These are phyloP conservation scores for Acanthococcus lagerstroemiae DNA, from an alignment of 2,888 invertebrate species.

Conservation along the genomic window DNA sequence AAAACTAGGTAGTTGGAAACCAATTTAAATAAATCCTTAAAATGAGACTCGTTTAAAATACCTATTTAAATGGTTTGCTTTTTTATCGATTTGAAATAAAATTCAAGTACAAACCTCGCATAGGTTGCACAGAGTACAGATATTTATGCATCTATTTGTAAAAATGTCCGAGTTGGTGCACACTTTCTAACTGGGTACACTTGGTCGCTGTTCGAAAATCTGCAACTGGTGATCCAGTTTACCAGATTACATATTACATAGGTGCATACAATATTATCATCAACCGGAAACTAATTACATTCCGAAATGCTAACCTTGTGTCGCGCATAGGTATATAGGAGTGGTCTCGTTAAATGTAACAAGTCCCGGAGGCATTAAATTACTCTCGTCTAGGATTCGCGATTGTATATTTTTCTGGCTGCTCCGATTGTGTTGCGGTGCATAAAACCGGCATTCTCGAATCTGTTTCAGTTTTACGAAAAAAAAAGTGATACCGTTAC, in stretches of 20 bases:
- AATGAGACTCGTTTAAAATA: too few relatives aligned
- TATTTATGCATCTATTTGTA: too few relatives aligned
- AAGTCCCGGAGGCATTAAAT: slow-evolving; percentile 22
- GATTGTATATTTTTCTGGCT: slow-evolving; percentile 7
- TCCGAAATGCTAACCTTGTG: slow-evolving; percentile 28
- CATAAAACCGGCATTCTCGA: not conserved
- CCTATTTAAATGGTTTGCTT: too few relatives aligned
- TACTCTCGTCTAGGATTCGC: slow-evolving; percentile 18
- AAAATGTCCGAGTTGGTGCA: too few relatives aligned
- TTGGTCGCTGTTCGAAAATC: slow-evolving; percentile 2
- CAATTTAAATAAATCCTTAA: too few relatives aligned
- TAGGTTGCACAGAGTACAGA: too few relatives aligned
- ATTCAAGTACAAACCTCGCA: too few relatives aligned
- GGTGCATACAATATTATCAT: slow-evolving; percentile 8
- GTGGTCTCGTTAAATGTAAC: slow-evolving; percentile 30
- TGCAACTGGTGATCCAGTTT: not conserved
- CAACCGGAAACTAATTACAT: slow-evolving; percentile 29
- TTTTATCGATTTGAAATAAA: too few relatives aligned
- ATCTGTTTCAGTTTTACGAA: not conserved
- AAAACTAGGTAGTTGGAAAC: too few relatives aligned
- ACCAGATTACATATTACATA: not conserved
- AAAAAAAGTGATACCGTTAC: not conserved
- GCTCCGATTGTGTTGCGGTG: not conserved
- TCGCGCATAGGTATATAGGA: slow-evolving; percentile 16
- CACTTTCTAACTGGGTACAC: too few relatives aligned